Evolutionary conservation across 2,888 invertebrate genomes (phyloP), one percentile per base, ranked within the genome.

Genomic region (Metacarcinus magister): DNA sequence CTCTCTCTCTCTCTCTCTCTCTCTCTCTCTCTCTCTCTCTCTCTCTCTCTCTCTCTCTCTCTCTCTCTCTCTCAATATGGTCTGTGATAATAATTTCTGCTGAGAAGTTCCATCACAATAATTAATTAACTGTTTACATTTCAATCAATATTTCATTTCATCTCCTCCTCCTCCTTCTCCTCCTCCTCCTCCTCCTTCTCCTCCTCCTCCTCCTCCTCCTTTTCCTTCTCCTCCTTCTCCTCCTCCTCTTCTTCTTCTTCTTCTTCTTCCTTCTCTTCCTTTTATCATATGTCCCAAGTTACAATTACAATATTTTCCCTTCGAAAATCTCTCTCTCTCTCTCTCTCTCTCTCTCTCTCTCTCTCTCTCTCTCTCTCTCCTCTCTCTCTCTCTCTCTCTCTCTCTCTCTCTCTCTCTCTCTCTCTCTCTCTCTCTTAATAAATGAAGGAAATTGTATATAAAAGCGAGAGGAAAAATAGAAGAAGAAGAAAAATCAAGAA

Each of bases 11-110:
- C 75, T 75, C 75, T 75, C 75, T 75, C 75, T 75, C 75, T 75
- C 75, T 75, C 82, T 82, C 82, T 82, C 82, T 82, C 82, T 82
- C 82, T 82, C 82, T 32, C 32, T 32, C 82, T 32, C 82, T 32
- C 32, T 82, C 82, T 82, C 82, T 82, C 82, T 82, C 82, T 82
- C 82, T 82, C 82, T 82, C 82, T 82, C 82, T 82, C 82, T 82
- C 82, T 82, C 82, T 82, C 82, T 82, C 82, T 82, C 82, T 67
- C 67, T 13, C 7, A 48, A 48, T 48, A 48, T 48, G 48, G 48
- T 8, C 48, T 48, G n/a, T 54, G n/a, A 28, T 32, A 82, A 28
- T 23, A 28, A 82, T 82, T n/a, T 82, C 28, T 32, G 13, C 10
- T 5, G 82, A 82, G 23, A 67, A 16, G 82, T 3, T 4, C 32